Percentiles rank a stretch among this genome's conserved stretches.
These are phyloP conservation scores for Ypsolopha sequella DNA, from an alignment of 2,888 invertebrate genomes.

Conservation along the genomic window DNA sequence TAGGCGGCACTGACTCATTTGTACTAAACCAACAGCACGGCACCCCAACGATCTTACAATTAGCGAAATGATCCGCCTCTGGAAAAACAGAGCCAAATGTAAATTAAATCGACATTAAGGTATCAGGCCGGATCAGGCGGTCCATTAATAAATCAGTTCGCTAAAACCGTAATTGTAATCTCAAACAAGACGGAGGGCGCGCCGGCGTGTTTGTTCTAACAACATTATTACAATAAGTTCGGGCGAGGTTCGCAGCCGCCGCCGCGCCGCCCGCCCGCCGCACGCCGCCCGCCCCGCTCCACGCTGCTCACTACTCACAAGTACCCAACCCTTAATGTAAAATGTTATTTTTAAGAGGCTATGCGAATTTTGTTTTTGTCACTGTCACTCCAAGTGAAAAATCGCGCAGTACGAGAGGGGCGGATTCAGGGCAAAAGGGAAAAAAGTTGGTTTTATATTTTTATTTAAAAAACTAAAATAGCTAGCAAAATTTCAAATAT, in stretches of 20 bases:
- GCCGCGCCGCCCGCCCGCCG: slow-evolving; percentile 24
- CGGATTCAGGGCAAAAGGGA: too few species aligned
- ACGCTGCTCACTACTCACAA: slow-evolving; percentile 28
- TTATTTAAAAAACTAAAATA: too few species aligned
- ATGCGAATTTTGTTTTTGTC: too few species aligned
- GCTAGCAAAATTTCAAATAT: too few species aligned
- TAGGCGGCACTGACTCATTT: too few species aligned
- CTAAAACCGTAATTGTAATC: slow-evolving; percentile 71
- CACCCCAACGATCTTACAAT: not conserved
- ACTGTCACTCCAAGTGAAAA: too few species aligned
- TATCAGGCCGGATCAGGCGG: slow-evolving; percentile 67
- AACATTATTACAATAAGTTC: slow-evolving; percentile 71
- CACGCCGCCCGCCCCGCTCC: slow-evolving; percentile 35
- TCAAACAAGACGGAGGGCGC: slow-evolving; percentile 65
- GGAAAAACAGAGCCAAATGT: slow-evolving; percentile 27
- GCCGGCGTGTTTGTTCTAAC: slow-evolving; percentile 63
- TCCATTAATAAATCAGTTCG: slow-evolving; percentile 71
- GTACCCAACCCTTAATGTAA: too few species aligned
- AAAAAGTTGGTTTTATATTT: too few species aligned
- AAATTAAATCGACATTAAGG: slow-evolving; percentile 68
- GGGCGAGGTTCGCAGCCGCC: slow-evolving; percentile 29
- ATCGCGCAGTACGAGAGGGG: too few species aligned
- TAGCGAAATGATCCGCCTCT: slow-evolving; percentile 10
- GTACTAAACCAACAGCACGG: not conserved
- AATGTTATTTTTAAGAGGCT: too few species aligned